Percentiles rank a stretch among this genome's conserved stretches.
Conservation (phyloP, 2,113 vertebrate species). For the Pelecanoides urinatrix region DNA sequence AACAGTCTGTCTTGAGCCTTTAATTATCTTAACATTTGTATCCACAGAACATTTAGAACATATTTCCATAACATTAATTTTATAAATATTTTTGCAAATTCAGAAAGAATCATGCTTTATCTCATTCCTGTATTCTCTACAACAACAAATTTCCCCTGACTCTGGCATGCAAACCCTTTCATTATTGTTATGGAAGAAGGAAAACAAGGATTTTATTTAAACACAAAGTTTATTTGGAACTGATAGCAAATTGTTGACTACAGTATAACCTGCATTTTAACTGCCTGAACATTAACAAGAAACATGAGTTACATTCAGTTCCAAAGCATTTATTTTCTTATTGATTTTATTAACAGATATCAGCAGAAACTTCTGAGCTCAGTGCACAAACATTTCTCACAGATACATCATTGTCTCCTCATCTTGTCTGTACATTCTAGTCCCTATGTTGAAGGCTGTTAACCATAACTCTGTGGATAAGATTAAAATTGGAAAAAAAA, state of each 20-base stretch:
- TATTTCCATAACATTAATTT: not conserved
- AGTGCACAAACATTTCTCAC: not conserved
- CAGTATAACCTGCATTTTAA: not conserved
- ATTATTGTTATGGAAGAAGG: not conserved
- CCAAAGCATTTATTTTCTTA: not conserved
- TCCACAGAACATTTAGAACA: not conserved
- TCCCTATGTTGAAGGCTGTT: not conserved
- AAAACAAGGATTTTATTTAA: not conserved
- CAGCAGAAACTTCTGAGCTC: not conserved
- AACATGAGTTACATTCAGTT: not conserved
- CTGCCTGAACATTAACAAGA: not conserved
- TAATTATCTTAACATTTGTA: not conserved
- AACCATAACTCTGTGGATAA: not conserved
- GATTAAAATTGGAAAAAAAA: not conserved
- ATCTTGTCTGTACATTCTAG: not conserved
- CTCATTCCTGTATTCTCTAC: not conserved
- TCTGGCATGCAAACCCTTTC: not conserved
- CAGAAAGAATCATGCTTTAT: not conserved
- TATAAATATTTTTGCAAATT: not conserved
- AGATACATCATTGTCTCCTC: not conserved
- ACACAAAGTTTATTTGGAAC: not conserved
- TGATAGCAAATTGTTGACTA: not conserved
- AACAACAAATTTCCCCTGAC: not conserved
- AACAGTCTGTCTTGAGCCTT: not conserved
- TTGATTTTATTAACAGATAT: not conserved